A percentile compares a stretch with the other conserved stretches of the same genome.
Conservation (phyloP, 2,888 invertebrate species). For the Tipula confusa region DNA sequence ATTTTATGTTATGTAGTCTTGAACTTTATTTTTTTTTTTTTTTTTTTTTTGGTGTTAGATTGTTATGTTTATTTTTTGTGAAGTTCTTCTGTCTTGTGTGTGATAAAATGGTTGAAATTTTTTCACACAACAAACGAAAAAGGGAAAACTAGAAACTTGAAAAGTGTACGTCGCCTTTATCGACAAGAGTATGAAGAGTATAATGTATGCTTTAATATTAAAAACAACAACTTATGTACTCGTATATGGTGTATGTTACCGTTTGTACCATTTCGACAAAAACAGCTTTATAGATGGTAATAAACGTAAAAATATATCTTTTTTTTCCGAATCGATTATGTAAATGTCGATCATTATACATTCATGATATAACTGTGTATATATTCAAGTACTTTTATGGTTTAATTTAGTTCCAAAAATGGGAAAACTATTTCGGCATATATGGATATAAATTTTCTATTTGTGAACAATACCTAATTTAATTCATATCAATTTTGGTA, state of each 20-base stretch:
- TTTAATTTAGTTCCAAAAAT: background rate
- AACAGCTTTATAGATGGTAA: background rate
- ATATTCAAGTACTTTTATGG: background rate
- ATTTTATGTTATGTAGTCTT: background rate
- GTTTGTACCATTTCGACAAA: background rate
- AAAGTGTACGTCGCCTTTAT: background rate
- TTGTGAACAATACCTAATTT: constrained; percentile 20
- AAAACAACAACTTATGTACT: background rate
- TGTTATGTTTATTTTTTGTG: background rate
- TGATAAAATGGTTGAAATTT: background rate
- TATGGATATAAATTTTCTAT: background rate
- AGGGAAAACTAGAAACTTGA: background rate
- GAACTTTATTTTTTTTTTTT: background rate
- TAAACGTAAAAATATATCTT: background rate
- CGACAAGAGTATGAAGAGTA: background rate
- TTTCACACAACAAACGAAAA: background rate
- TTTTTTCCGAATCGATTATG: background rate
- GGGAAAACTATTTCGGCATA: background rate
- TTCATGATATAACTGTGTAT: background rate
- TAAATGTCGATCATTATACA: constrained; percentile 9
- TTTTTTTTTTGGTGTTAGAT: background rate
- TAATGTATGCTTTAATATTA: background rate
- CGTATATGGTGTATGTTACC: too few relatives aligned
- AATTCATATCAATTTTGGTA: background rate
- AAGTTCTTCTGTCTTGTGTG: background rate